phyloP scores from a whole-genome alignment of 2,888 invertebrate genomes.

The Orthosia incerta region DNA sequence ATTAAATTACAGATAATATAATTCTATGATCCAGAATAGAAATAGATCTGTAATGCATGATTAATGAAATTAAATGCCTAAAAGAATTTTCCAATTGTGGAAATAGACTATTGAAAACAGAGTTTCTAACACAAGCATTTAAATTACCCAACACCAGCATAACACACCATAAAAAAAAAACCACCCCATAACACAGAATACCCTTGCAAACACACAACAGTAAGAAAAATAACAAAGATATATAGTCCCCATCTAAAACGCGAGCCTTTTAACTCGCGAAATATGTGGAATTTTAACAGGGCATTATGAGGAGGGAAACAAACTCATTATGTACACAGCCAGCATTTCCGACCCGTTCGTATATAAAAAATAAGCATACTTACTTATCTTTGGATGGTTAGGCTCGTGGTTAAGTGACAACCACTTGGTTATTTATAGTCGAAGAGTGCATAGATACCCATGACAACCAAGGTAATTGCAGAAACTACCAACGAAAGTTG shows the following conservation, averaged over 20 bases:
- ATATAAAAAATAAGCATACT: slow-evolving; percentile 49
- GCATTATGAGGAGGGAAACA: slow-evolving; percentile 50
- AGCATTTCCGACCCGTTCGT: slow-evolving; percentile 43
- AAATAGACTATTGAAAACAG: no score
- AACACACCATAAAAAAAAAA: background rate
- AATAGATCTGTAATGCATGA: no score
- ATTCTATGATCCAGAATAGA: no score
- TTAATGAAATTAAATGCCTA: no score
- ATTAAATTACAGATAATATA: no score
- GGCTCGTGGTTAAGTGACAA: background rate
- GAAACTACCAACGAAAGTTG: no score
- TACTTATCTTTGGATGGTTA: slow-evolving; percentile 25
- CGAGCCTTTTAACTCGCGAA: slow-evolving; percentile 49
- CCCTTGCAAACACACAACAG: background rate
- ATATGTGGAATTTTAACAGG: slow-evolving; percentile 62
- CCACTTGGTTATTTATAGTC: background rate
- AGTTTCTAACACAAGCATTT: no score
- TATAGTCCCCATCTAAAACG: slow-evolving; percentile 38
- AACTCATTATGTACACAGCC: slow-evolving; percentile 45
- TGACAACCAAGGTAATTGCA: no score
- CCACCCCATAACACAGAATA: slow-evolving; percentile 1
- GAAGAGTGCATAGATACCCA: no score
- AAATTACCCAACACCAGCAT: background rate
- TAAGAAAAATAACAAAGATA: slow-evolving; percentile 37
- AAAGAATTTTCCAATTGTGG: no score